A percentile compares a stretch with the other conserved stretches of the same genome.
Conservation (phyloP, 2,797 vertebrate genomes). For the Anguilla obscura region DNA sequence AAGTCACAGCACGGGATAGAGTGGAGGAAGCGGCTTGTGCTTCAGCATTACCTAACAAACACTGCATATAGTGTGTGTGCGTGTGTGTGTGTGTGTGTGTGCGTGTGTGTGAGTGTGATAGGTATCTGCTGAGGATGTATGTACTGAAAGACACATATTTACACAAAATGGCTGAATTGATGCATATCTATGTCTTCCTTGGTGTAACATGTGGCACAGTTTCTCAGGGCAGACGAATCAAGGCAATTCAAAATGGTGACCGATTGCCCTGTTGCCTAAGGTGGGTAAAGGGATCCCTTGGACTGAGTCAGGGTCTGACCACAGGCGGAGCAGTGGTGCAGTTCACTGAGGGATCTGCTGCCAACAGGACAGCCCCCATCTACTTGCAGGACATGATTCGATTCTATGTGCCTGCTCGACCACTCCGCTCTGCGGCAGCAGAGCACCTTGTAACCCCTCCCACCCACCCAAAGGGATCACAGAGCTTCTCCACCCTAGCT, state of each 20-base stretch:
- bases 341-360: constrained; percentile 28
- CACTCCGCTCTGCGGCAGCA: too few relatives aligned
- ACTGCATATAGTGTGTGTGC: neutral
- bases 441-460: too few relatives aligned
- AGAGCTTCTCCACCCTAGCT: too few relatives aligned
- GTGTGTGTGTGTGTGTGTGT: too few relatives aligned
- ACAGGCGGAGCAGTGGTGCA: constrained; percentile 27
- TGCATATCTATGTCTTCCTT: neutral
- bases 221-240: constrained; percentile 6
- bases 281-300: constrained; percentile 17
- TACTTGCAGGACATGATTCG: too few relatives aligned
- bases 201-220: neutral
- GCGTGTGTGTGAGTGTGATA: neutral
- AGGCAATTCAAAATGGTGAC: neutral
- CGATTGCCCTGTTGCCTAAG: neutral
- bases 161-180: neutral
- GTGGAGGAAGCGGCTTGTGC: constrained; percentile 39
- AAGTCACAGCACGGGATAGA: constrained; percentile 53
- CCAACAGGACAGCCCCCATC: too few relatives aligned
- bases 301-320: constrained; percentile 33
- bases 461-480: too few relatives aligned
- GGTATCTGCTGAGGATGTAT: neutral
- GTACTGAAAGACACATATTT: neutral
- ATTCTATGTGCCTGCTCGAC: too few relatives aligned
- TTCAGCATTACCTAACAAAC: constrained; percentile 39